Percentiles rank a stretch among this genome's conserved stretches.
These are phyloP conservation scores for Lepus townsendii DNA, from an alignment of 2,797 vertebrate genomes.

Conservation along the genomic window DNA sequence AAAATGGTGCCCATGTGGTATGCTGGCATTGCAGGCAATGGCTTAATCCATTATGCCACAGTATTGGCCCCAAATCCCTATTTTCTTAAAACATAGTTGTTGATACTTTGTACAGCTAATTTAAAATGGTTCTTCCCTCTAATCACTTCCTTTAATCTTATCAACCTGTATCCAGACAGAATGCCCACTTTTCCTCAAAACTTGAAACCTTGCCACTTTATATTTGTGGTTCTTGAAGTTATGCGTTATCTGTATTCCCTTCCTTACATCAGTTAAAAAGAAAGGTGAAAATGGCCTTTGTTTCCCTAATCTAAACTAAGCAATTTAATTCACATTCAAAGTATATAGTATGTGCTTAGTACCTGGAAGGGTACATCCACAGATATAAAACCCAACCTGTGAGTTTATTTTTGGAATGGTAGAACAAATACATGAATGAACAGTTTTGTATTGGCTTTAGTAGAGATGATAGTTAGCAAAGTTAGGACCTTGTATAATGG, in stretches of 20 bases:
- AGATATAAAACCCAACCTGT: background rate
- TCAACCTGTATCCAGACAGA: background rate
- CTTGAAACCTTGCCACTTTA: constrained; percentile 23
- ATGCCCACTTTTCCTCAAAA: background rate
- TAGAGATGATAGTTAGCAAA: background rate
- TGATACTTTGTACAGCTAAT: constrained; percentile 31
- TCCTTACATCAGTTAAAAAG: constrained; percentile 13
- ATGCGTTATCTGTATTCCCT: background rate
- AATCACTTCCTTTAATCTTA: constrained; percentile 36
- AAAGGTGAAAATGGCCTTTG: constrained; percentile 48
- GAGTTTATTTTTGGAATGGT: constrained; percentile 46
- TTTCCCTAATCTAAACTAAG: constrained; percentile 41
- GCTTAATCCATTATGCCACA: no score
- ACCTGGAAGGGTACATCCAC: background rate
- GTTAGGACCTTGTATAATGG: background rate
- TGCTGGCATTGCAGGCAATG: no score
- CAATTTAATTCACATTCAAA: constrained; percentile 19
- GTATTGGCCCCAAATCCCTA: no score
- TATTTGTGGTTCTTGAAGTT: constrained; percentile 57
- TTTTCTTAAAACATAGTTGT: constrained; percentile 43
- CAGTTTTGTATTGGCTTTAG: constrained; percentile 21
- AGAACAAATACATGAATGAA: constrained; percentile 19
- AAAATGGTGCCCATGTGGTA: no score
- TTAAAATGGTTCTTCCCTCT: constrained; percentile 41
- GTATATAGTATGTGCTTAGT: background rate